Conservation (phyloP, 2,888 invertebrate genomes). For the Baronia brevicornis region DNA sequence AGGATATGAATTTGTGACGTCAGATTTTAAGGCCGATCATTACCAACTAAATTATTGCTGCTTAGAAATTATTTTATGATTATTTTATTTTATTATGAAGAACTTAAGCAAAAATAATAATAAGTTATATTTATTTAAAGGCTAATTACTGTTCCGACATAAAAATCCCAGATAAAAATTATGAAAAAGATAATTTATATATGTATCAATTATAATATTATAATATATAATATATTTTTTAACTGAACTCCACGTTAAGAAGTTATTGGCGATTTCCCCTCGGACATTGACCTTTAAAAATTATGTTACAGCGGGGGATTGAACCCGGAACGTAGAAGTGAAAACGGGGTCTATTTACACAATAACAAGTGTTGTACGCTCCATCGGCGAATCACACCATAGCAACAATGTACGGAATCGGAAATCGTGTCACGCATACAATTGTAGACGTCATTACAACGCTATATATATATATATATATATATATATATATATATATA, state of each 20-base stretch:
- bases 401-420: constrained; percentile 9
- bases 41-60: too few species aligned
- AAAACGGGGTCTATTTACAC: constrained; percentile 31
- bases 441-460: not conserved
- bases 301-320: constrained; percentile 39
- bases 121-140: too few species aligned
- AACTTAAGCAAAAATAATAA: too few species aligned
- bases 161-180: too few species aligned
- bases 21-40: too few species aligned
- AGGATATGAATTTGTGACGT: too few species aligned
- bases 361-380: constrained; percentile 15
- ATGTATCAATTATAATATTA: not conserved
- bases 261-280: constrained; percentile 32
- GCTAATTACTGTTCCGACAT: too few species aligned
- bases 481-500: too few species aligned
- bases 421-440: not conserved
- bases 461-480: not conserved
- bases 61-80: too few species aligned
- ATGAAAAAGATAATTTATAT: too few species aligned
- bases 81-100: too few species aligned
- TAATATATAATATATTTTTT: constrained; percentile 5
- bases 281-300: constrained; percentile 57
- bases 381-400: constrained; percentile 4
- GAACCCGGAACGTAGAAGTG: constrained; percentile 54
- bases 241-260: constrained; percentile 22